Conservation (phyloP, 2,797 vertebrate genomes). For the Enoplosus armatus region DNA sequence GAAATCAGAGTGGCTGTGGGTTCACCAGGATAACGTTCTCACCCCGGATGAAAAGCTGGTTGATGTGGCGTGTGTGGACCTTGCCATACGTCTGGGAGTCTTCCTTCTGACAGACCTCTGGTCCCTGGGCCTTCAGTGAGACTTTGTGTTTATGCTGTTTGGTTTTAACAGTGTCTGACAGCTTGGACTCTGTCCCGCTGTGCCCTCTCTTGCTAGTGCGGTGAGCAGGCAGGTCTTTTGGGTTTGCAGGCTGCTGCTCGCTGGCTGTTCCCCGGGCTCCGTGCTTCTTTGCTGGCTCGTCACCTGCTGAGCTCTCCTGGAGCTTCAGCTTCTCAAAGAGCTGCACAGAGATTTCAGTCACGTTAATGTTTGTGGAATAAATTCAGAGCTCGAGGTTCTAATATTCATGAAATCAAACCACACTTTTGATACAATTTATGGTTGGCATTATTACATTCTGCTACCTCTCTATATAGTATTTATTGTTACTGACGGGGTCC, state of each 20-base stretch:
- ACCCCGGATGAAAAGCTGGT: constrained; percentile 97
- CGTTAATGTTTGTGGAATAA: background rate
- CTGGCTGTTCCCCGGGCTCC: constrained; percentile 51
- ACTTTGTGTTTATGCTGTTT: constrained; percentile 21
- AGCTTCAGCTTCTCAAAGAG: constrained; percentile 94
- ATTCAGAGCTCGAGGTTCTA: background rate
- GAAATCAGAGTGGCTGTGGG: constrained; percentile 86
- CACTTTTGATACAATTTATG: background rate
- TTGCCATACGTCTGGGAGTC: constrained; percentile 86
- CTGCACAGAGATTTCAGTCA: constrained; percentile 74
- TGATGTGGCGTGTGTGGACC: constrained; percentile 94
- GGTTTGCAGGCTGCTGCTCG: constrained; percentile 17
- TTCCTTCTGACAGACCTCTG: constrained; percentile 57
- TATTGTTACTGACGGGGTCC: background rate
- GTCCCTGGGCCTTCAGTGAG: constrained; percentile 5
- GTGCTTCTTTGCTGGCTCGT: constrained; percentile 67
- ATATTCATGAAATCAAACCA: background rate
- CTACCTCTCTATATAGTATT: background rate
- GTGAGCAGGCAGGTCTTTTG: background rate
- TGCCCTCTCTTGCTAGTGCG: background rate
- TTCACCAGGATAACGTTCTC: constrained; percentile 96
- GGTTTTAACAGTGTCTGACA: background rate
- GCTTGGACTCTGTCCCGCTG: constrained; percentile 11
- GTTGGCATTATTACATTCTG: background rate
- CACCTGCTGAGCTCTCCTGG: constrained; percentile 86